A percentile compares a stretch with the other conserved stretches of the same genome.
Evolutionary conservation across 2,797 vertebrate species (phyloP).

Genomic region (Pseudochaenichthys georgianus): DNA sequence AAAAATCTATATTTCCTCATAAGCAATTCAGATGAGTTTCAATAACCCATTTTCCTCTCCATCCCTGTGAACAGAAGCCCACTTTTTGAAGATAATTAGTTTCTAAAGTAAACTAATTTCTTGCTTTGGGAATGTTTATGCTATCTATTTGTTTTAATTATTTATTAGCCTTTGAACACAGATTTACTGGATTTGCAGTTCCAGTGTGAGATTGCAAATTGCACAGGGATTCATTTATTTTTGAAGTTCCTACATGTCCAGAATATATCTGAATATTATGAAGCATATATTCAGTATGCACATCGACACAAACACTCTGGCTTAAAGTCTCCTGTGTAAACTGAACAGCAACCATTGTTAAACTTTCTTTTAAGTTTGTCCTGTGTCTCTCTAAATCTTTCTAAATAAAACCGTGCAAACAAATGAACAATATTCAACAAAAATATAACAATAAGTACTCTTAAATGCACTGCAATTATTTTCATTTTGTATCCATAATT

Average conservation of each 20-base stretch:
- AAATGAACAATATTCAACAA: too few relatives aligned
- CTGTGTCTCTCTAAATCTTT: not conserved
- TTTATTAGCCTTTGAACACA: slow-evolving; percentile 15
- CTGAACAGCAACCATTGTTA: slow-evolving; percentile 4
- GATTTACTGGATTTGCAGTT: slow-evolving; percentile 27
- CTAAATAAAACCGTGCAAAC: too few relatives aligned
- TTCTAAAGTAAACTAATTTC: slow-evolving; percentile 13
- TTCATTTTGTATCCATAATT: not conserved
- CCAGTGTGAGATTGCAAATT: slow-evolving; percentile 1
- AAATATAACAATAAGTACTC: not conserved
- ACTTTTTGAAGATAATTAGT: slow-evolving; percentile 28
- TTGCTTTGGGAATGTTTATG: slow-evolving; percentile 10
- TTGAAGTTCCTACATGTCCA: slow-evolving; percentile 28
- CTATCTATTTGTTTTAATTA: slow-evolving; percentile 29
- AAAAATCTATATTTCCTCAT: slow-evolving; percentile 53
- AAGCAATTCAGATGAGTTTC: slow-evolving; percentile 44
- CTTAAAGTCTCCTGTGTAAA: slow-evolving; percentile 12
- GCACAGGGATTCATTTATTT: slow-evolving; percentile 33
- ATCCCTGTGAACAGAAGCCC: slow-evolving; percentile 14
- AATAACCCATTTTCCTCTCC: slow-evolving; percentile 38
- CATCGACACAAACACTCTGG: slow-evolving; percentile 5
- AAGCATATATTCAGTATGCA: slow-evolving; percentile 23
- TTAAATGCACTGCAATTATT: not conserved
- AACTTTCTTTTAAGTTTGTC: not conserved
- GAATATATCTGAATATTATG: slow-evolving; percentile 36